Base-by-base conservation (phyloP, 2,113 vertebrate species). In the Phrynocephalus versicolor region DNA sequence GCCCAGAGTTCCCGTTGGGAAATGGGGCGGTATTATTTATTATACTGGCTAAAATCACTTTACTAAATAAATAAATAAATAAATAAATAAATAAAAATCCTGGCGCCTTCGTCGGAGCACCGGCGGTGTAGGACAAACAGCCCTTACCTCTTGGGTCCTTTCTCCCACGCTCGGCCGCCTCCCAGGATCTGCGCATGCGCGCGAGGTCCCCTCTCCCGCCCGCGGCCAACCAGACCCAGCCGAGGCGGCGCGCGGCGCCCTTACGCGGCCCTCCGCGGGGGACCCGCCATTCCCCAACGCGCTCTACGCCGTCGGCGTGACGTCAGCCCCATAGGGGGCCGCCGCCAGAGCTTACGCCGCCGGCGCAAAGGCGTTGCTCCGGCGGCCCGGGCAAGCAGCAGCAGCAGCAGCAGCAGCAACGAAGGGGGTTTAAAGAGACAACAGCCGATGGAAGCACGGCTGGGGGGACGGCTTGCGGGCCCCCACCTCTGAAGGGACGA, bases 261-360 rank as follows among this genome's bases (percentile, higher is more conserved):
- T 33, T 70, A 45, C 45, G 76, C 84, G n/a, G 41, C 16, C 19
- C 2, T 19, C 64, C 35, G 74, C 73, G 83, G 45, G 71, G 69
- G n/a, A n/a, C 57, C 39, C 4, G 51, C 8, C 64, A 94, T 94
- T 94, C 94, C 86, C 39, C 8, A 81, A 94, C 21, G 23, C 57
- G 60, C 3, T 0, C 58, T 94, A 33, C 94, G 92, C 88, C 57
- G 65, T 19, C 41, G 82, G 87, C 83, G 67, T 79, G 91, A 85
- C 73, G 92, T 70, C 62, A 67, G 72, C 19, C n/a, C 35, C 82
- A 33, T 69, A 82, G 74, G 83, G 65, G n/a, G n/a, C n/a, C 51
- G 13, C 79, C 6, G 83, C 0, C 0, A 33, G 80, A 64, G 74
- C 70, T 0, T 93, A 92, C 93, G 92, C 86, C 70, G 82, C 30